Evolutionary conservation across 2,888 invertebrate genomes (phyloP), one percentile per base, ranked within the genome.

Genomic region (Leuctra nigra): DNA sequence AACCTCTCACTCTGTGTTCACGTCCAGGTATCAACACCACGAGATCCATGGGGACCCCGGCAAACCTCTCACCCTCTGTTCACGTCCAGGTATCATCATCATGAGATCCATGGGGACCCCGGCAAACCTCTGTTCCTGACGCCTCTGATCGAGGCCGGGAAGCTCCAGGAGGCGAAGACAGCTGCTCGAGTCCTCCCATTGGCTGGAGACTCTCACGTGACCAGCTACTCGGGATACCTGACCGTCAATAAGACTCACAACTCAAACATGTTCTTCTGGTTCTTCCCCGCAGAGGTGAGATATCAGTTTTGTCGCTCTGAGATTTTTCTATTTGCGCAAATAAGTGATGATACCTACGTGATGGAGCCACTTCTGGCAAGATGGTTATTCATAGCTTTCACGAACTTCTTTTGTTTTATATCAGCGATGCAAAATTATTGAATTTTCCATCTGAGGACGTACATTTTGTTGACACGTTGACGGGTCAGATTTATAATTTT

Each of bases 201-300:
- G 39, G 52, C 54, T 44, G 68, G 72, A 14, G 64, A 55, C 50
- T 76, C 74, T 29, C 73, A 77, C 13, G 73, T 86, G 22, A 77
- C 75, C 62, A 88, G 88, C 66, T 87, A 85, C 67, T 78, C 88
- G n/a, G 88, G 90, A 9, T 93, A 83, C 68, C 76, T 94, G 55
- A 94, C 92, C 0, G 92, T 94, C 1, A 84, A 93, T 68, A 80
- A 84, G 64, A 71, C 76, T 1, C 84, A 76, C 66, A 80, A 87
- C 63, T 90, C 91, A 0, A 91, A 93, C 67, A 77, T 89, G 72
- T 94, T 92, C 73, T 91, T 94, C 72, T 94, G 93, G 93, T 93
- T 87, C 68, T 92, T 93, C 68, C 59, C 59, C 6, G 55, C 52
- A 2, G 55, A 57, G 53, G 59, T 59, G 39, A 52, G n/a, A n/a